These are phyloP conservation scores for Drosophila mercatorum DNA, from an alignment of 2,888 invertebrate genomes.

Conservation along the genomic window DNA sequence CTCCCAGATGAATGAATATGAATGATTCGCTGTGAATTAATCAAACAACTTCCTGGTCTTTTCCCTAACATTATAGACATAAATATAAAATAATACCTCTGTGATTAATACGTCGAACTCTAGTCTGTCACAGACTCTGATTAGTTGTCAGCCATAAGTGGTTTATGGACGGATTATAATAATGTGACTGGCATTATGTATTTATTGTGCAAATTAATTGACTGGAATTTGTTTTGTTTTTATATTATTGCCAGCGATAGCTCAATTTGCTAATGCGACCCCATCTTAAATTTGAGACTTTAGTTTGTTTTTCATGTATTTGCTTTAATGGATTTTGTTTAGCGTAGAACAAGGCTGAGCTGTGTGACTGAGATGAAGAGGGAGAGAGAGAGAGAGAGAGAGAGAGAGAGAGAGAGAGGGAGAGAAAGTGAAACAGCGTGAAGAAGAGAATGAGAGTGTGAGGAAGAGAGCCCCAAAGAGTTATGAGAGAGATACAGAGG, in stretches of 20 bases:
- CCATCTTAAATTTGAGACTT: background rate
- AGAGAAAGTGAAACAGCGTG: background rate
- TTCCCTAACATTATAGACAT: constrained; percentile 28
- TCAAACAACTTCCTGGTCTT: constrained; percentile 62
- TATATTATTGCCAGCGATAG: background rate
- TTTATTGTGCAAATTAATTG: constrained; percentile 34
- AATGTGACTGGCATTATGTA: constrained; percentile 11
- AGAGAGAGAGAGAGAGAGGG: no score
- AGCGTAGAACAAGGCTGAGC: background rate
- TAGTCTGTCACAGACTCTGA: constrained; percentile 33
- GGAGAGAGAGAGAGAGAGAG: no score
- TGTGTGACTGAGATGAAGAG: background rate
- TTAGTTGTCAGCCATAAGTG: constrained; percentile 30
- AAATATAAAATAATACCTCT: constrained; percentile 36
- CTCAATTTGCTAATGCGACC: constrained; percentile 12
- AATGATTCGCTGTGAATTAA: constrained; percentile 52
- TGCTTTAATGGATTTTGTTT: background rate
- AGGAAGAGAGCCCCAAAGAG: background rate
- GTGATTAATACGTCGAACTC: constrained; percentile 47
- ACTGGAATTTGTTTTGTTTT: constrained; percentile 7
- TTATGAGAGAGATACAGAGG: background rate
- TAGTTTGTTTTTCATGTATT: constrained; percentile 4
- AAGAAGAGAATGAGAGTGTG: background rate
- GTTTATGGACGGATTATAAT: constrained; percentile 35
- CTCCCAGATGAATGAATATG: constrained; percentile 1